Conservation (phyloP, 1,140 invertebrate genomes). For the Drosophila saltans region DNA sequence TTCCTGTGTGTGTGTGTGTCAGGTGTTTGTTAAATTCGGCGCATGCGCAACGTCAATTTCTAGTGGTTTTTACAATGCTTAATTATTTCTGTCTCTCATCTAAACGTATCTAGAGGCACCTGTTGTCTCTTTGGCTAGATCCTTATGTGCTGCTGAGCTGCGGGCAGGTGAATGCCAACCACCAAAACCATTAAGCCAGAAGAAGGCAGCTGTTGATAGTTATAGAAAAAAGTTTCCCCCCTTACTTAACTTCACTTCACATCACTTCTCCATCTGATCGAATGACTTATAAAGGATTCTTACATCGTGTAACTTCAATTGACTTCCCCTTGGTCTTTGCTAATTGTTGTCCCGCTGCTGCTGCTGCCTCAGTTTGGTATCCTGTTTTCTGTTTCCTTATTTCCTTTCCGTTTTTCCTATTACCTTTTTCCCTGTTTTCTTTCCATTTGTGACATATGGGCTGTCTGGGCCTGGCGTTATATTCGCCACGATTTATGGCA, state of each 20-base stretch:
- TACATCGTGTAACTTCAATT: conserved; percentile 65
- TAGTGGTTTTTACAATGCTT: conserved; percentile 61
- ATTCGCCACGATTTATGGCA: conserved; percentile 71
- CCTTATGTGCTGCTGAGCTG: conserved; percentile 31
- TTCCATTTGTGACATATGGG: conserved; percentile 67
- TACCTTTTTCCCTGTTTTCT: conserved; percentile 34
- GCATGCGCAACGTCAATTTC: conserved; percentile 65
- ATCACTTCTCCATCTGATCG: conserved; percentile 9
- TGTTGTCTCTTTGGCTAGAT: conserved; percentile 52
- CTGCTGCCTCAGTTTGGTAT: conserved; percentile 29
- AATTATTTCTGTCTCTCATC: conserved; percentile 56
- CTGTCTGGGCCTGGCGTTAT: conserved; percentile 73
- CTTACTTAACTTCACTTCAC: neutral
- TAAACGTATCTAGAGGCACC: conserved; percentile 50
- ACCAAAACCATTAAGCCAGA: conserved; percentile 1
- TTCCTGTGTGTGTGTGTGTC: conserved; percentile 26
- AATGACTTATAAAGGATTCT: conserved; percentile 45
- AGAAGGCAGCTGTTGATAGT: conserved; percentile 60
- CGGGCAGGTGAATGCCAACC: conserved; percentile 65
- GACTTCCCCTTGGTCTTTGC: conserved; percentile 60
- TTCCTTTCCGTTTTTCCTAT: conserved; percentile 20
- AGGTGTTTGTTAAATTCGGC: conserved; percentile 51
- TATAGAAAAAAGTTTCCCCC: conserved; percentile 17
- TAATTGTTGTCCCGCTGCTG: conserved; percentile 49
- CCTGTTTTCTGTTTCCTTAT: conserved; percentile 59